These are phyloP conservation scores for Eurystomus glaucurus DNA, from an alignment of 2,797 vertebrate genomes.

Conservation along the genomic window DNA sequence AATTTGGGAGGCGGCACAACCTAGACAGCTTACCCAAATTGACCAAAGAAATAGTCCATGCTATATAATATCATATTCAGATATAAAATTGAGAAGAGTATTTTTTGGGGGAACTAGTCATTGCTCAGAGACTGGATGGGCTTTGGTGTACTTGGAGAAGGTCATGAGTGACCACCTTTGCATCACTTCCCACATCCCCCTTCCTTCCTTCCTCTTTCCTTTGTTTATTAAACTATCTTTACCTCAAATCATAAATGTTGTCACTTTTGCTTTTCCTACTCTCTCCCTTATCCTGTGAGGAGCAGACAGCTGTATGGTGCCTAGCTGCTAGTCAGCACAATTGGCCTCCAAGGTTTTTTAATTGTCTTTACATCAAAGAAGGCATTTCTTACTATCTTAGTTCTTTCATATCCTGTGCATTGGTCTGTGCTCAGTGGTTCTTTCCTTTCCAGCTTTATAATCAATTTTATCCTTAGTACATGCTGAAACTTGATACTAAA, in stretches of 20 bases:
- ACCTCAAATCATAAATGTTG: neutral
- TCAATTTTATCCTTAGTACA: neutral
- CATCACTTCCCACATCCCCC: too few species aligned
- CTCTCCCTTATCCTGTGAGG: neutral
- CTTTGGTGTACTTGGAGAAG: neutral
- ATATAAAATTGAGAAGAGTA: neutral
- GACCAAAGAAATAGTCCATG: neutral
- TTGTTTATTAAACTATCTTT: neutral
- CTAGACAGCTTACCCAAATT: accelerated
- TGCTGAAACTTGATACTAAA: neutral
- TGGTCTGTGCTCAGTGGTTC: neutral
- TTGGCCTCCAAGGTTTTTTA: neutral
- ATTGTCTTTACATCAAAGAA: slow-evolving; percentile 1
- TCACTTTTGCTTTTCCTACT: neutral
- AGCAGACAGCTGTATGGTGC: neutral
- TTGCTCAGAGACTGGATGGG: neutral
- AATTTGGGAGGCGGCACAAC: neutral
- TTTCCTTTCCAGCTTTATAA: neutral
- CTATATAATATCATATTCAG: neutral
- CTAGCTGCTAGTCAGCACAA: neutral
- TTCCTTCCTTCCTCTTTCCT: neutral
- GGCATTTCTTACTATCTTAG: neutral
- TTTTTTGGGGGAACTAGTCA: accelerated
- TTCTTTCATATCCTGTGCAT: slow-evolving; percentile 11
- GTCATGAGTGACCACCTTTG: neutral